Evolutionary conservation across 2,113 vertebrate genomes (phyloP).

Genomic region (Pseudorasbora parva): DNA sequence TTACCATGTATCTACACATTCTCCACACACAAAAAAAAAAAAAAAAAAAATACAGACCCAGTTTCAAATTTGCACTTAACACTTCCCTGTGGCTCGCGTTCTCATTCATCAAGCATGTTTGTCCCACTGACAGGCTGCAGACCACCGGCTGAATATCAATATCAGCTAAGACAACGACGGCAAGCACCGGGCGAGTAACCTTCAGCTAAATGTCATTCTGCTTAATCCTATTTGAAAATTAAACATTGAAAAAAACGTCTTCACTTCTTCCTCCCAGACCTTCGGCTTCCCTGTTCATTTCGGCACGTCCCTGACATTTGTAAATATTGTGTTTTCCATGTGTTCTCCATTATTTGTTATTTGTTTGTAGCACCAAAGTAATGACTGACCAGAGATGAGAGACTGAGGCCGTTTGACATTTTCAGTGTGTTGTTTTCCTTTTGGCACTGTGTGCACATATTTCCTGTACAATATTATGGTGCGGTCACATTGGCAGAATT

Average conservation of each 20-base stretch:
- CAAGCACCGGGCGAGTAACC: constrained; percentile 77
- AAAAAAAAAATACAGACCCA: constrained; percentile 44
- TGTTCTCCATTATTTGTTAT: constrained; percentile 62
- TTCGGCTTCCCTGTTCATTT: constrained; percentile 55
- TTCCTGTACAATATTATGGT: background rate
- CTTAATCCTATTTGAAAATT: constrained; percentile 89
- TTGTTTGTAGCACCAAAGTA: constrained; percentile 61
- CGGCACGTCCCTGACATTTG: constrained; percentile 74
- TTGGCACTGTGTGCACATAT: background rate
- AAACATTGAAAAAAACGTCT: constrained; percentile 81
- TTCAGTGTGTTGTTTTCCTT: constrained; percentile 31
- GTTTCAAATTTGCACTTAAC: constrained; percentile 85
- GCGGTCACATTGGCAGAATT: background rate
- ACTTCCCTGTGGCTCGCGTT: constrained; percentile 80
- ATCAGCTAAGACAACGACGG: constrained; percentile 81
- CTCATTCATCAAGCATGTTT: constrained; percentile 86
- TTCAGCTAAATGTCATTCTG: constrained; percentile 88
- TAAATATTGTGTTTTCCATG: constrained; percentile 70
- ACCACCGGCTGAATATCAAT: constrained; percentile 83
- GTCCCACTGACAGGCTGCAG: constrained; percentile 81
- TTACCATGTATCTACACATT: constrained; percentile 2
- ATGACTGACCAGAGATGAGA: constrained; percentile 60
- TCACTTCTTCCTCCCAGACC: constrained; percentile 69
- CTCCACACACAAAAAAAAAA: background rate
- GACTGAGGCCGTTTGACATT: constrained; percentile 51